Evolutionary conservation across 2,797 vertebrate species (phyloP).

Genomic region (Sebastes diploproa): DNA sequence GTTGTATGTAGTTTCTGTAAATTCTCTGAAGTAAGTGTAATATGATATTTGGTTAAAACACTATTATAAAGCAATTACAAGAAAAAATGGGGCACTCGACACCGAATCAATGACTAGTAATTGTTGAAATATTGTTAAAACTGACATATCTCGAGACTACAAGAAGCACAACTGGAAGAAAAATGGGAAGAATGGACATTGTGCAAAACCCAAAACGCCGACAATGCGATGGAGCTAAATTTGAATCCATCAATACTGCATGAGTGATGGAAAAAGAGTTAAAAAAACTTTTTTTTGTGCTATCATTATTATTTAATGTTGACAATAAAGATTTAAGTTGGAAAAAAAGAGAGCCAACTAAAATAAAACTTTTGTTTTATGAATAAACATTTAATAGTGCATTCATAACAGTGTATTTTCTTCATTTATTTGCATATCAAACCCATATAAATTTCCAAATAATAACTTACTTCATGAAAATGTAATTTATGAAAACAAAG

Average conservation of each 20-base stretch:
- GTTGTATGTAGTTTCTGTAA: neutral
- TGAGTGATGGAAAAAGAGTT: neutral
- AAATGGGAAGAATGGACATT: too few relatives aligned
- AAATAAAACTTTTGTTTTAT: neutral
- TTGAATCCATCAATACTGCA: neutral
- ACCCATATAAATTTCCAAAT: constrained; percentile 50
- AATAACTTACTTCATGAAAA: constrained; percentile 70
- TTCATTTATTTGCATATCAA: constrained; percentile 55
- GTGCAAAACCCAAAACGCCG: too few relatives aligned
- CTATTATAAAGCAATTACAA: neutral
- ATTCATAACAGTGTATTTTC: constrained; percentile 37
- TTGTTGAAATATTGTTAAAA: neutral
- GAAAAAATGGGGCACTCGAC: neutral
- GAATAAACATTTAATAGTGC: constrained; percentile 66
- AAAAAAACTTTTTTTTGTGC: neutral
- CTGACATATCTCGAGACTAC: neutral
- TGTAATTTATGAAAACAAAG: constrained; percentile 21
- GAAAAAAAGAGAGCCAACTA: neutral
- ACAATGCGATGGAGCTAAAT: neutral
- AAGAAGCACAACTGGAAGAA: too few relatives aligned
- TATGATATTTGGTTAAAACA: neutral
- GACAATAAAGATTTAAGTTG: neutral
- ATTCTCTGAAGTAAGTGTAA: neutral
- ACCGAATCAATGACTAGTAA: neutral
- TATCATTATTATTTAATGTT: neutral